Base-by-base conservation (phyloP, 1,140 invertebrate species). In the Drosophila rufa region DNA sequence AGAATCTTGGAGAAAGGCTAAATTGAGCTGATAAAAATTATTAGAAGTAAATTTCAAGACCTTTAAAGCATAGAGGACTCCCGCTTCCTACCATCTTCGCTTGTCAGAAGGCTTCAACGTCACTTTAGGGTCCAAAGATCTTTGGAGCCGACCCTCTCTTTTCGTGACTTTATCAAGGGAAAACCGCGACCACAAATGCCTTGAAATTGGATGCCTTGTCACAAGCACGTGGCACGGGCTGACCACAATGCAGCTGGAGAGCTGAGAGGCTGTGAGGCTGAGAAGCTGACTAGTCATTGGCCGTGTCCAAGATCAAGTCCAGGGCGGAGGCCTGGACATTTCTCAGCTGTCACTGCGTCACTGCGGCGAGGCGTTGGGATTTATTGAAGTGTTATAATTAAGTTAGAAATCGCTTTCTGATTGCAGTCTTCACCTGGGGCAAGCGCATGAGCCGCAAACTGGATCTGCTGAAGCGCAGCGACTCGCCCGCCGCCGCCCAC, bases 381-480 rank as follows among this genome's bases (percentile, higher is more conserved):
- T 82, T 77, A 86, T 86, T 87, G 77, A 86, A 80, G 79, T 75
- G 70, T 80, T 87, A 74, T 82, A 86, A 86, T 82, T 87, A 69
- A 68, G 65, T 82, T 86, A 73, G 71, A 86, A 78, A 85, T 82
- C 65, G 74, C 65, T 75, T 82, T 80, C 69, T 71, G 62, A 82
- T 79, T 69, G 57, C 94, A 96, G 96, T 96, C 79, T 94, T 96
- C 70, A 96, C 96, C 68, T 97, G 96, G 96, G 96, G 96, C 81
- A 95, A 96, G 60, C 94, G 95, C 57, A 96, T 97, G 95, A 96
- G 96, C 66, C 95, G 95, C 79, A 97, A 96, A 91, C 94, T 97
- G 82, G 96, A 97, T 82, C 95, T 96, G 75, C 94, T 97, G 69
- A 95, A 96, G 69, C 94, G 95, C 79, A 93, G 94, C 33, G 95